These are phyloP conservation scores for Trinectes maculatus DNA, from an alignment of 2,113 vertebrate species.

Conservation along the genomic window DNA sequence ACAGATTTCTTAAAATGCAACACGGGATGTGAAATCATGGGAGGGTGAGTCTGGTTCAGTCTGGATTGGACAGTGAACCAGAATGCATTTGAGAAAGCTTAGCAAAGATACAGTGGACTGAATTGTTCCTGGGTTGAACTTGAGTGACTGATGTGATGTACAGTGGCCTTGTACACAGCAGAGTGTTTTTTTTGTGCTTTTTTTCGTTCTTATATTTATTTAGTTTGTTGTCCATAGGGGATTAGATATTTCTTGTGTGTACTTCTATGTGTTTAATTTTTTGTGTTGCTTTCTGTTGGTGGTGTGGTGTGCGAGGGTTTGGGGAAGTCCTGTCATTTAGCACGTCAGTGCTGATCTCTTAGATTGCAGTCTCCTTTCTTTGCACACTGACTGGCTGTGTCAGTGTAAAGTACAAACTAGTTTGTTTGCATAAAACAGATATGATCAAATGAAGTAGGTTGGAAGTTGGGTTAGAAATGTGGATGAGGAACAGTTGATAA, in stretches of 20 bases:
- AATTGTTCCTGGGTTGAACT: not conserved
- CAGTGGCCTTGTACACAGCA: slow-evolving; percentile 23
- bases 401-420: too few relatives aligned
- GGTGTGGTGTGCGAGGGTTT: not conserved
- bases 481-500: too few relatives aligned
- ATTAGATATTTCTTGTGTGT: not conserved
- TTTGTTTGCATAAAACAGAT: too few relatives aligned
- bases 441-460: not conserved
- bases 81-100: too few relatives aligned
- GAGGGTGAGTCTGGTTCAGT: slow-evolving; percentile 26
- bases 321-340: too few relatives aligned
- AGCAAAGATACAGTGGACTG: too few relatives aligned
- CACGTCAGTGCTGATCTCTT: too few relatives aligned
- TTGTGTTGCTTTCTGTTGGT: not conserved
- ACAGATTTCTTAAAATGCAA: not conserved
- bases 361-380: too few relatives aligned
- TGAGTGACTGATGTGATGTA: too few relatives aligned
- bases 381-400: too few relatives aligned
- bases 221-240: not conserved
- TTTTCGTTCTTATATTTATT: slow-evolving; percentile 2
- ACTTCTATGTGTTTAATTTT: not conserved
- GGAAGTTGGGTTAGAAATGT: not conserved
- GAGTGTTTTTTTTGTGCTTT: slow-evolving; percentile 10
- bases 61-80: not conserved
- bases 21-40: not conserved